Evolutionary conservation across 2,113 vertebrate genomes (phyloP).

Genomic region (Trachemys scripta): DNA sequence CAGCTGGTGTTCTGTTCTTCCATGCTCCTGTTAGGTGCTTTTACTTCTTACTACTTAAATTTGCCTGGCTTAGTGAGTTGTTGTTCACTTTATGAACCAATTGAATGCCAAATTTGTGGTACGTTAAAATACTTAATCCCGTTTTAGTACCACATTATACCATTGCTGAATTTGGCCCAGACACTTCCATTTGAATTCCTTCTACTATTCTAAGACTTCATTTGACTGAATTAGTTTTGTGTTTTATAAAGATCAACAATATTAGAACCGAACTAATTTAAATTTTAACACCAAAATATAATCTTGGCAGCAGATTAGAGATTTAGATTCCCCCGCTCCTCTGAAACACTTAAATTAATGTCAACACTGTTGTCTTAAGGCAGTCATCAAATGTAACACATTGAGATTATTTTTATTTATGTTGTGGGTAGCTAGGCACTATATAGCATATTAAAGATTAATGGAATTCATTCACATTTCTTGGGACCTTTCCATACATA

Average conservation of each 20-base stretch:
- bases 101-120: not conserved
- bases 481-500: not conserved
- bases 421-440: not conserved
- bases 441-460: not conserved
- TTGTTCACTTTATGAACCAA: not conserved
- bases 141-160: not conserved
- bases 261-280: not conserved
- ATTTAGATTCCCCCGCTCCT: not conserved
- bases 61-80: too few species aligned
- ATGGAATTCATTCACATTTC: not conserved
- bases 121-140: not conserved
- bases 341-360: not conserved
- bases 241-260: not conserved
- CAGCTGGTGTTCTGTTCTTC: accelerated
- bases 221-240: not conserved
- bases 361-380: not conserved
- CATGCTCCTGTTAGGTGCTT: not conserved
- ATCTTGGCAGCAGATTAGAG: not conserved
- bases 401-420: not conserved
- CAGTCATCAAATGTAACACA: not conserved
- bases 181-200: not conserved
- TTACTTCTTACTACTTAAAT: not conserved
- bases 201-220: not conserved
- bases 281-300: not conserved
- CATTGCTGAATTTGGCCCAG: not conserved